Percentiles rank a stretch among this genome's conserved stretches.
These are phyloP conservation scores for Spatula versicolor DNA, from an alignment of 2,797 vertebrate genomes.

Conservation along the genomic window DNA sequence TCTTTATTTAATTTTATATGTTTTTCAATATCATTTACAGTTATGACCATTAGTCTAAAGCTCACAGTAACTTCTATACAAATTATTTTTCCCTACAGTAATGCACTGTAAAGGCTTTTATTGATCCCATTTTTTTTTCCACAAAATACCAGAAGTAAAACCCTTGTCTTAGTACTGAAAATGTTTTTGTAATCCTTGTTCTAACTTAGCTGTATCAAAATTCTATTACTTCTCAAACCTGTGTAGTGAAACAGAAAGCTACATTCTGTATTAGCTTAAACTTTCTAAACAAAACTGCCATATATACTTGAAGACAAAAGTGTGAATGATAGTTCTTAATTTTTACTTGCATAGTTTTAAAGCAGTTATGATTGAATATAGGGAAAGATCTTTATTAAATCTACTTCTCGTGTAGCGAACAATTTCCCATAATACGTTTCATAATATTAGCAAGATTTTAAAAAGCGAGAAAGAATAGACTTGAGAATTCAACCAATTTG, in stretches of 20 bases:
- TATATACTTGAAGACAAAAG: neutral
- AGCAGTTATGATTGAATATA: neutral
- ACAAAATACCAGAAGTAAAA: slow-evolving; percentile 15
- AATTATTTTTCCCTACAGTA: slow-evolving; percentile 54
- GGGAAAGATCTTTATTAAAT: slow-evolving; percentile 24
- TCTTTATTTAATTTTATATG: slow-evolving; percentile 76
- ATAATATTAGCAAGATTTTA: neutral
- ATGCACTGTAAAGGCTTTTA: slow-evolving; percentile 58
- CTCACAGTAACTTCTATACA: slow-evolving; percentile 64
- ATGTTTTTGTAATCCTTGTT: slow-evolving; percentile 41
- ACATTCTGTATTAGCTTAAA: neutral
- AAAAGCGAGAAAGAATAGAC: neutral
- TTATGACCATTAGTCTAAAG: slow-evolving; percentile 62
- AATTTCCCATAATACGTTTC: slow-evolving; percentile 9
- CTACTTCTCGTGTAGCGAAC: neutral
- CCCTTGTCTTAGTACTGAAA: slow-evolving; percentile 47
- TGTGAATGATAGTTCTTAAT: slow-evolving; percentile 17
- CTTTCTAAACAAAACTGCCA: neutral
- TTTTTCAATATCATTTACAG: slow-evolving; percentile 67
- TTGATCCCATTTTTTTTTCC: slow-evolving; percentile 19
- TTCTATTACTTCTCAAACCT: slow-evolving; percentile 4
- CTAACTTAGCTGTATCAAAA: slow-evolving; percentile 20
- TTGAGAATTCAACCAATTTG: slow-evolving; percentile 4
- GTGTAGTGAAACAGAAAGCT: neutral
- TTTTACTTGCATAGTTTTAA: slow-evolving; percentile 16